Evolutionary conservation across 2,888 invertebrate genomes (phyloP).

Genomic region (Drosophila pseudotalamancana): DNA sequence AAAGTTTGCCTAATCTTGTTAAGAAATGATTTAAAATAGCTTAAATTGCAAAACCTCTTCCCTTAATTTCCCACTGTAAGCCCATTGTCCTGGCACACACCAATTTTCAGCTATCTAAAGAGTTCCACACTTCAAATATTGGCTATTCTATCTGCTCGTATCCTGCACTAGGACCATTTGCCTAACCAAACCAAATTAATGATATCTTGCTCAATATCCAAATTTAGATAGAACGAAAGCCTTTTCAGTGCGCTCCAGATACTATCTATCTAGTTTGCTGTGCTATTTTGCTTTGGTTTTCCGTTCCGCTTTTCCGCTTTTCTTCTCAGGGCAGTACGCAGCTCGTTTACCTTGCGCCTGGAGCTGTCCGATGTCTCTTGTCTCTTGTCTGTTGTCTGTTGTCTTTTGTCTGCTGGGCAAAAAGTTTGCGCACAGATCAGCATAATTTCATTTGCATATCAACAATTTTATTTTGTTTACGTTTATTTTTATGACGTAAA

Average conservation of each 20-base stretch:
- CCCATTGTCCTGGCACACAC: neutral
- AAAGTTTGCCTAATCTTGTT: too few species aligned
- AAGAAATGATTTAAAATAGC: too few species aligned
- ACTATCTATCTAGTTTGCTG: neutral
- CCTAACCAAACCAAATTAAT: neutral
- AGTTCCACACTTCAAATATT: neutral
- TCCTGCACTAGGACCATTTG: neutral
- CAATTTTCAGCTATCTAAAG: neutral
- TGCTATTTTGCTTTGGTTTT: slow-evolving; percentile 7
- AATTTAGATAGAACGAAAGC: slow-evolving; percentile 11
- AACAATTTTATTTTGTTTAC: slow-evolving; percentile 76
- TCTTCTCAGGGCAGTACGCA: slow-evolving; percentile 2
- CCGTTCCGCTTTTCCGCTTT: slow-evolving; percentile 5
- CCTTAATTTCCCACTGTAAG: too few species aligned
- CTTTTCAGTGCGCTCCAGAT: neutral
- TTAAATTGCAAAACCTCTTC: too few species aligned
- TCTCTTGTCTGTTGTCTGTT: neutral
- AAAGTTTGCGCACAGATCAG: slow-evolving; percentile 64
- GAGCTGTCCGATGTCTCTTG: neutral
- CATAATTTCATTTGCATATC: slow-evolving; percentile 80
- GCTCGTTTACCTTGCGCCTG: slow-evolving; percentile 27
- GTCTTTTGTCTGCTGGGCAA: slow-evolving; percentile 15
- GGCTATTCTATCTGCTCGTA: neutral
- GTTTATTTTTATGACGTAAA: slow-evolving; percentile 66
- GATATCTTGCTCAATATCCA: neutral